Evolutionary conservation across 2,888 invertebrate species (phyloP).

Genomic region (Drosophila limbata): DNA sequence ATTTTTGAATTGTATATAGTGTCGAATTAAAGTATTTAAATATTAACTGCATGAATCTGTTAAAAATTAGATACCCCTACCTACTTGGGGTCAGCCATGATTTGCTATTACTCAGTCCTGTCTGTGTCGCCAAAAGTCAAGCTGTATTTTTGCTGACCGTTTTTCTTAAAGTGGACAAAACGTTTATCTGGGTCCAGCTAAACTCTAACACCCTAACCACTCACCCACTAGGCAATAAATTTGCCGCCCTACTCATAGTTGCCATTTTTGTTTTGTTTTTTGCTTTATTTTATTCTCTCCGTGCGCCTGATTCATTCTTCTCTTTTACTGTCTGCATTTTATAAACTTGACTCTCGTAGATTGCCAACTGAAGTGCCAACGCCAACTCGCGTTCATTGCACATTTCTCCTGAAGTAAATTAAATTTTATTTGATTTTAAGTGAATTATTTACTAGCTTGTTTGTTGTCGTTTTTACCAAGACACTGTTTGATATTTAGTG

Average conservation of each 20-base stretch:
- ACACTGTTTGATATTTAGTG: constrained; percentile 16
- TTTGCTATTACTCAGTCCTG: not conserved
- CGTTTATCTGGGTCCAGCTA: not conserved
- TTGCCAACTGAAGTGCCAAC: constrained; percentile 39
- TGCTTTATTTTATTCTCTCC: not conserved
- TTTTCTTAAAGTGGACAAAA: not conserved
- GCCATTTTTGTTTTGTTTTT: constrained; percentile 1
- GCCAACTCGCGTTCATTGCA: constrained; percentile 39
- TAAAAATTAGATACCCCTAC: not conserved
- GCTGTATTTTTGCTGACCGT: not conserved
- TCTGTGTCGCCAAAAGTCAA: not conserved
- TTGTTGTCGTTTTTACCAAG: constrained; percentile 35
- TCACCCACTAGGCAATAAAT: constrained; percentile 7
- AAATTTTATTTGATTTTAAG: constrained; percentile 76
- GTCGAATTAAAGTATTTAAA: too few species aligned
- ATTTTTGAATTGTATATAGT: not conserved
- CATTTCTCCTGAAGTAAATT: constrained; percentile 70
- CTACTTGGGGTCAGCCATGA: not conserved
- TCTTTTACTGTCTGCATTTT: constrained; percentile 31
- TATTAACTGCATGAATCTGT: not conserved
- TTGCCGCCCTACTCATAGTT: constrained; percentile 4
- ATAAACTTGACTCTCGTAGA: constrained; percentile 33
- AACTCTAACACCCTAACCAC: not conserved
- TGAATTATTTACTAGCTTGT: constrained; percentile 68
- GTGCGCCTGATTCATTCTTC: constrained; percentile 12